phyloP scores from a whole-genome alignment of 1,140 invertebrate genomes.

The Paraescarpia echinospica region DNA sequence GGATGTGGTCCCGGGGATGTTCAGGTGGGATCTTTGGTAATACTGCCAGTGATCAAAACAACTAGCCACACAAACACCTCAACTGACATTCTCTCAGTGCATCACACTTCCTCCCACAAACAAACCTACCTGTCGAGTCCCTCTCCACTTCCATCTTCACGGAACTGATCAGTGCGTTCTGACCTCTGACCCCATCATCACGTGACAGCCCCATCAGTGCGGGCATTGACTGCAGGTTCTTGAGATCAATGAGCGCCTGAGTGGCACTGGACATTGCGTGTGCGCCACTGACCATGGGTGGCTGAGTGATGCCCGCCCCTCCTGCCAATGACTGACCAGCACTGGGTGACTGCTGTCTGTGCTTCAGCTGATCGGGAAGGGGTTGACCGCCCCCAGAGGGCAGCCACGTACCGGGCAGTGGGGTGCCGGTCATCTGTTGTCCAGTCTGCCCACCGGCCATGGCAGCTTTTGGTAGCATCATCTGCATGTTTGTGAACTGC shows the following conservation, averaged over 20 bases:
- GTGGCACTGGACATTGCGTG: background rate
- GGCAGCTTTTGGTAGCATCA: background rate
- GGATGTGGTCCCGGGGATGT: no score
- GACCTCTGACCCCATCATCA: background rate
- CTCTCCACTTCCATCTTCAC: background rate
- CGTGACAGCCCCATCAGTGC: background rate
- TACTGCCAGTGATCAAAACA: no score
- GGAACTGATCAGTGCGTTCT: background rate
- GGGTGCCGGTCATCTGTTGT: background rate
- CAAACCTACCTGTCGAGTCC: background rate
- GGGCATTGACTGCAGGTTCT: background rate
- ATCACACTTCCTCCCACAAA: background rate
- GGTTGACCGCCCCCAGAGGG: background rate
- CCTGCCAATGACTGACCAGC: background rate
- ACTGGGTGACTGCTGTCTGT: background rate
- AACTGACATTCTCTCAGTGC: background rate
- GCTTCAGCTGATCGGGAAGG: background rate
- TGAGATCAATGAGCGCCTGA: background rate
- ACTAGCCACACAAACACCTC: background rate
- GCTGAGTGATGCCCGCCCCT: background rate
- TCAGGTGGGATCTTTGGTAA: no score
- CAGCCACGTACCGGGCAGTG: background rate
- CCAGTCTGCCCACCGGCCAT: background rate
- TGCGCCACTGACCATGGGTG: background rate
- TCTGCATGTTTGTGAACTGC: constrained; percentile 31